phyloP scores from a whole-genome alignment of 1,140 invertebrate genomes.

The Brachionus paranguensis region DNA sequence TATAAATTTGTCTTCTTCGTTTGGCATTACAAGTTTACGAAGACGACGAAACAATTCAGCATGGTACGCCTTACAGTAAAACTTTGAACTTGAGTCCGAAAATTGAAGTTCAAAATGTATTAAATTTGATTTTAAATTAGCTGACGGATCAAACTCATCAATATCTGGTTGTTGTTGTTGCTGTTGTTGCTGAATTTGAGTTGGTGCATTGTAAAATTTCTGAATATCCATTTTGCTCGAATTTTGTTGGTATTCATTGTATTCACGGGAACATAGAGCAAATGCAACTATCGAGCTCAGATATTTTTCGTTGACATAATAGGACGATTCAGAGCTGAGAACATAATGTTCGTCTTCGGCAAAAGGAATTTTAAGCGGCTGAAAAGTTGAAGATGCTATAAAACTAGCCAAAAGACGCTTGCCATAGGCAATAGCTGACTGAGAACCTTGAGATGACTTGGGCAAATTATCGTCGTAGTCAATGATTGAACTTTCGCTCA shows the following conservation, averaged over 20 bases:
- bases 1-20: constrained; percentile 61
- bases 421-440: not conserved
- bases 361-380: constrained; percentile 57
- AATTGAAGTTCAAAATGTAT: constrained; percentile 57
- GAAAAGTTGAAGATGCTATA: constrained; percentile 35
- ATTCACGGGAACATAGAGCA: constrained; percentile 67
- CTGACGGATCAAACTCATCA: not conserved
- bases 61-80: constrained; percentile 73
- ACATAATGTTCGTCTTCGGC: constrained; percentile 63
- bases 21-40: constrained; percentile 65
- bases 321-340: constrained; percentile 61
- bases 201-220: not conserved
- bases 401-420: constrained; percentile 41
- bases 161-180: not conserved
- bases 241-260: constrained; percentile 55
- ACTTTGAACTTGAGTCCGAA: constrained; percentile 66
- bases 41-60: constrained; percentile 76
- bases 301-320: constrained; percentile 75
- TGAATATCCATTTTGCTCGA: not conserved
- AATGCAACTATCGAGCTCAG: constrained; percentile 83
- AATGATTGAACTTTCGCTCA: not conserved
- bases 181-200: not conserved
- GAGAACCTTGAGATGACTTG: not conserved
- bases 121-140: not conserved
- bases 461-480: not conserved